phyloP scores from a whole-genome alignment of 2,113 vertebrate genomes.

The Dolichotis patagonum region DNA sequence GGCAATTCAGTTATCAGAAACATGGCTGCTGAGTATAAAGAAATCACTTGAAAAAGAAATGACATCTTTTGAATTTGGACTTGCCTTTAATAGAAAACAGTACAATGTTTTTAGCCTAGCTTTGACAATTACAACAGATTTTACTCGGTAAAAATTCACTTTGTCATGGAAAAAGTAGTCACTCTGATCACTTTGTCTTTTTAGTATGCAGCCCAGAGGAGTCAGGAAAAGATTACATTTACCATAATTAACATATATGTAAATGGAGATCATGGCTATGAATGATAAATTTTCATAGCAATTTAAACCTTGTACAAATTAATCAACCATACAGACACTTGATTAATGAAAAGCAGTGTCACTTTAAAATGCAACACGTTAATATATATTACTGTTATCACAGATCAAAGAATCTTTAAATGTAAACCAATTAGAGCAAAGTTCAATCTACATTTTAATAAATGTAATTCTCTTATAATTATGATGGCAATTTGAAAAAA shows the following conservation, averaged over 20 bases:
- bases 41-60: slow-evolving; percentile 84
- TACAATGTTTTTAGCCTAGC: slow-evolving; percentile 83
- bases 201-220: slow-evolving; percentile 93
- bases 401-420: slow-evolving; percentile 93
- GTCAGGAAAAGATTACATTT: slow-evolving; percentile 92
- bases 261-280: slow-evolving; percentile 94
- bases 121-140: slow-evolving; percentile 84
- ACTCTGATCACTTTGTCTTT: slow-evolving; percentile 89
- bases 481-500: slow-evolving; percentile 81
- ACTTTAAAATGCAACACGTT: slow-evolving; percentile 93
- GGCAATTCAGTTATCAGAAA: slow-evolving; percentile 77
- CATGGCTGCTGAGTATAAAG: slow-evolving; percentile 77
- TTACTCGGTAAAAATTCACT: slow-evolving; percentile 86
- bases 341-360: slow-evolving; percentile 93
- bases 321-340: slow-evolving; percentile 93
- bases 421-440: slow-evolving; percentile 90
- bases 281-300: slow-evolving; percentile 95
- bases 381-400: slow-evolving; percentile 92
- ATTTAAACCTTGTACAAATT: slow-evolving; percentile 95
- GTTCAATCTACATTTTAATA: slow-evolving; percentile 89
- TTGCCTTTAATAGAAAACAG: slow-evolving; percentile 84
- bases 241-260: slow-evolving; percentile 94
- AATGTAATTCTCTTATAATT: slow-evolving; percentile 86
- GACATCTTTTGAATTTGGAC: slow-evolving; percentile 82
- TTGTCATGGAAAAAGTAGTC: slow-evolving; percentile 87